Evolutionary conservation across 2,113 vertebrate species (phyloP), one percentile per base, ranked within the genome.

Genomic region (Tilapia sparmanii): DNA sequence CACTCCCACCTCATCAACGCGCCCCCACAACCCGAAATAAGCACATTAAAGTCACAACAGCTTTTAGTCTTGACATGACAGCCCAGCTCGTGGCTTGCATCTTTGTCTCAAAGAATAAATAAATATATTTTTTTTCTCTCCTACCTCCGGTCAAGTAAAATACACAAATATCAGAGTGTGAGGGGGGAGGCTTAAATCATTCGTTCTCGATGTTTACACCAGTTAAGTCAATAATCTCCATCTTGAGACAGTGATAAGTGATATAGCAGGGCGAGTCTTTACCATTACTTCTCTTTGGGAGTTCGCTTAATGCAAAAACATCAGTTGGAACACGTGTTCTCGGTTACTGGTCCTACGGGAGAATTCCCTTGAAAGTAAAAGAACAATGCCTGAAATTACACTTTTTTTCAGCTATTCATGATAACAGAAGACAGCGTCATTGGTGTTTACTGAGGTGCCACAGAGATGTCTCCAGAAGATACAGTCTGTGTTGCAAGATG

Each of bases 191-290:
- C 40, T 92, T 95, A 85, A 90, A 90, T 93, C 92, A 92, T 86
- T 92, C 80, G 83, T 87, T 90, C 90, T 92, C 94, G 92, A 96
- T 94, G 92, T 95, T 93, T 94, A 92, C 92, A 89, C 91, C 91
- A 91, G 93, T 95, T 93, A 93, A 94, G 93, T 93, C 95, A 94
- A 95, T 95, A 94, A 95, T 95, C 86, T 89, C 66, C 81, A 87
- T 90, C 93, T 92, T 90, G 86, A 76, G 88, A 80, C 86, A 73
- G 82, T 94, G 93, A 93, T 94, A 93, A 95, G 93, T 92, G 90
- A 90, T 89, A 88, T 81, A 87, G 52, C 90, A 93, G 92, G 84
- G 86, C 83, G 61, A 82, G 63, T 19, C 80, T 71, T 84, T 53
- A 24, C 79, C 89, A 90, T 91, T 84, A 88, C 87, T 94, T 88